phyloP scores from a whole-genome alignment of 2,888 invertebrate genomes.

The Siphonodentalium dalli region DNA sequence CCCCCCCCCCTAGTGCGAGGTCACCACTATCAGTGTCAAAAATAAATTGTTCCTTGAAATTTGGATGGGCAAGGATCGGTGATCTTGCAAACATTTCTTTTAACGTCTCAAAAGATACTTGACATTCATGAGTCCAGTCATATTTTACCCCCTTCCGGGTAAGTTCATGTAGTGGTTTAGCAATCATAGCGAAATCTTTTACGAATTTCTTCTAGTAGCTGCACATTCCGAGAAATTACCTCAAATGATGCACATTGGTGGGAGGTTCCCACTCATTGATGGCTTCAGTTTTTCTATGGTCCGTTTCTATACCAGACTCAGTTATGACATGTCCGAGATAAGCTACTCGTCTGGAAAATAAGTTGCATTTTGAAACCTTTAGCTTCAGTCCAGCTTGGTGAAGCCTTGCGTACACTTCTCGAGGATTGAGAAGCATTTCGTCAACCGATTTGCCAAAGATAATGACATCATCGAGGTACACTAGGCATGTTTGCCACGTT shows the following conservation, averaged over 20 bases:
- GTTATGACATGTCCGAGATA: slow-evolving; percentile 7
- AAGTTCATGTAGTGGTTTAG: slow-evolving; percentile 11
- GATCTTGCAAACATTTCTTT: not conserved
- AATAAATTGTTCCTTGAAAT: slow-evolving; percentile 7
- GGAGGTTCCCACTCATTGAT: slow-evolving; percentile 1
- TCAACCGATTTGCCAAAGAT: no score
- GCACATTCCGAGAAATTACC: not conserved
- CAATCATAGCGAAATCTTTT: not conserved
- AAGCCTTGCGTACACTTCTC: no score
- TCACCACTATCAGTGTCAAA: slow-evolving; percentile 20
- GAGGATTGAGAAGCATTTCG: no score
- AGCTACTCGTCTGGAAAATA: no score
- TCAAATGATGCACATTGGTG: not conserved
- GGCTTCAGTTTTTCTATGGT: slow-evolving; percentile 1
- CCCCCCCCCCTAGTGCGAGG: slow-evolving; percentile 13
- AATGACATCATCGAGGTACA: no score
- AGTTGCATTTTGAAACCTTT: no score
- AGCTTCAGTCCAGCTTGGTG: no score
- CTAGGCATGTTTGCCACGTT: no score
- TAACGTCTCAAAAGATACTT: not conserved
- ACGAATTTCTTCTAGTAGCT: slow-evolving; percentile 12
- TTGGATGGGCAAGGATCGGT: slow-evolving; percentile 9
- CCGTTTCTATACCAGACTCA: not conserved
- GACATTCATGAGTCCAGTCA: not conserved
- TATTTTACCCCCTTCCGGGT: slow-evolving; percentile 7